A percentile compares a stretch with the other conserved stretches of the same genome.
Conservation (phyloP, 2,888 invertebrate species). For the Baccha elongata region DNA sequence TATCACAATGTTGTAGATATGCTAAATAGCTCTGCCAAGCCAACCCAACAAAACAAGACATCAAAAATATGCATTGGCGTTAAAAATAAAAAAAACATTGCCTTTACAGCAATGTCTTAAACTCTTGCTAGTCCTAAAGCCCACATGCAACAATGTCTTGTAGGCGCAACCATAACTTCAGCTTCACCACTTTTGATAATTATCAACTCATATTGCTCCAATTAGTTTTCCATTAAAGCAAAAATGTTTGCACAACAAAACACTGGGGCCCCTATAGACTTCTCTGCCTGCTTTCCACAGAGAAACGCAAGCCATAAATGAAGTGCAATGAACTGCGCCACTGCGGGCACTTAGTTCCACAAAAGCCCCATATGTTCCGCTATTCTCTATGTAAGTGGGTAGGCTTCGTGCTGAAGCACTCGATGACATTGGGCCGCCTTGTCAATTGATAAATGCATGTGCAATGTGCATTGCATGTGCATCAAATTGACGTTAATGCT, state of each 20-base stretch:
- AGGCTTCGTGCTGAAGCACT: not conserved
- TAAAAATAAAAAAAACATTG: too few species aligned
- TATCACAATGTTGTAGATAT: not conserved
- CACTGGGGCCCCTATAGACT: not conserved
- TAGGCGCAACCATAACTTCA: conserved; percentile 34
- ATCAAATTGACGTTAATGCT: conserved; percentile 48
- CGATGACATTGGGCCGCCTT: conserved; percentile 58
- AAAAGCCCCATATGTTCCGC: conserved; percentile 36
- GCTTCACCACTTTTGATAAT: conserved; percentile 76
- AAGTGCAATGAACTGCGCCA: conserved; percentile 58
- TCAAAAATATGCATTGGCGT: conserved; percentile 14
- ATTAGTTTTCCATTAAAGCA: conserved; percentile 76
- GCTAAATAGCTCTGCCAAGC: not conserved
- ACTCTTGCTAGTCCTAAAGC: not conserved
- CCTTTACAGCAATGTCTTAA: conserved; percentile 30
- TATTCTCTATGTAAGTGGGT: not conserved
- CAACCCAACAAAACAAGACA: conserved; percentile 38
- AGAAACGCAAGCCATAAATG: conserved; percentile 4
- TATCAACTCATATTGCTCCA: conserved; percentile 80
- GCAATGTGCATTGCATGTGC: conserved; percentile 40
- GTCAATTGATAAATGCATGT: conserved; percentile 64
- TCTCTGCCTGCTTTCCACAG: not conserved
- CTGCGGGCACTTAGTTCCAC: conserved; percentile 45
- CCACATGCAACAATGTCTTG: conserved; percentile 24
- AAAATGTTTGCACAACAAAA: conserved; percentile 28